Evolutionary conservation across 2,888 invertebrate species (phyloP), one percentile per base, ranked within the genome.

Genomic region (Zygothrica quintamaculata): DNA sequence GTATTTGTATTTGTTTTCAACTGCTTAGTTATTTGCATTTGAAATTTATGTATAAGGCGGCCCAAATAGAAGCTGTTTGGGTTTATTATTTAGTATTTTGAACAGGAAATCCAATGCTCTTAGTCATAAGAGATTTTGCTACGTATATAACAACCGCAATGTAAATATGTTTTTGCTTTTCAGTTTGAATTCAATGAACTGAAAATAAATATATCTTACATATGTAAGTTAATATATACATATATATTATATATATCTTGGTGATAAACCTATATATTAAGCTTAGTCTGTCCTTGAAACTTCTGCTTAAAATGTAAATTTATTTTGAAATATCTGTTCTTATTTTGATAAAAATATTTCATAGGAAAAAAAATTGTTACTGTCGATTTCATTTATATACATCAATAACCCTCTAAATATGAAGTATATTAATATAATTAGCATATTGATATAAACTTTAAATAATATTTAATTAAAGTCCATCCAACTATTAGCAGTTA

Each of bases 151-250:
- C n/a, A n/a, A n/a, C n/a, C n/a, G n/a, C n/a, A n/a, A n/a, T n/a
- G n/a, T n/a, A n/a, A n/a, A n/a, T n/a, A n/a, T n/a, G n/a, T n/a
- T 40, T 46, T 22, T n/a, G 2, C 25, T 46, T 55, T 47, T 39
- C 42, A 62, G 47, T 68, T 48, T 36, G 42, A 39, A 68, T 66
- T 68, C 80, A 80, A 65, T 84, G 84, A 79, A 80, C 62, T 66
- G 79, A 60, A 66, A 77, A 50, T 25, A 37, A 57, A 55, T 39
- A 40, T 46, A 46, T 39, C 47, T 47, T 53, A 42, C 50, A 55
- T 51, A 64, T 61, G 56, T 47, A 57, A 60, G 66, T 61, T n/a
- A n/a, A 25, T 34, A 8, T 11, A 26, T 11, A 55, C 16, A n/a
- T 26, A 26, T 64, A 36, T 8, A 26, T 3, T 22, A 22, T 22